Evolutionary conservation across 2,113 vertebrate genomes (phyloP), one percentile per base, ranked within the genome.

Genomic region (Bos taurus): DNA sequence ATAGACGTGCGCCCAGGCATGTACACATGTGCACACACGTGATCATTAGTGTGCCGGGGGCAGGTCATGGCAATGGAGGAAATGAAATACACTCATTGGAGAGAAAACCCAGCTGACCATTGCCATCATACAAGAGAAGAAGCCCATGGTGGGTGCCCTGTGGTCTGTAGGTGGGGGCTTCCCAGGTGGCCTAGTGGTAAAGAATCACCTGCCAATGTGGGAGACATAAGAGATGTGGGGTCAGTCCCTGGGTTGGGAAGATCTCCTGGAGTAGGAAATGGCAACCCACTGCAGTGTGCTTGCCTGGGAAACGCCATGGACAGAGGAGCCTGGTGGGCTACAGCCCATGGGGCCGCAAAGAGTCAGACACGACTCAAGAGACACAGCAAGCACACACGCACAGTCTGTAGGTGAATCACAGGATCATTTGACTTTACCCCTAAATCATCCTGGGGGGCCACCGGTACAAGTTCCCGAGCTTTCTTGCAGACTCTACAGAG

Each of bases 391-490:
- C 71, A 15, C 23, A 77, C n/a, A 23, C 0, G 1, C 23, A 14
- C 71, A 26, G 40, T 77, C 71, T 77, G 23, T 43, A 26, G 40
- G 43, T 28, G 56, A 62, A 80, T 59, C 84, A 36, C 54, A 78
- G 25, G 43, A 17, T 28, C 5, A 4, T 95, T 90, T 95, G 50
- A 54, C 54, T 88, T 85, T 54, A 43, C 64, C 82, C 83, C 25
- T 1, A 62, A 57, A 90, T 80, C 16, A n/a, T 46, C 64, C 57
- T 0, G 2, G n/a, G 54, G 81, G 50, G 16, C 81, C 67, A 40
- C 3, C 2, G 9, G 6, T 33, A 6, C 50, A 0, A 2, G 26
- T 57, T 2, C 3, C 8, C 2, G 1, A 21, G 25, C 92, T 60
- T 90, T 57, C 83, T 56, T 7, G 10, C 30, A 71, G 77, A 46